These are phyloP conservation scores for Lepus americanus DNA, from an alignment of 2,113 vertebrate species.

Conservation along the genomic window DNA sequence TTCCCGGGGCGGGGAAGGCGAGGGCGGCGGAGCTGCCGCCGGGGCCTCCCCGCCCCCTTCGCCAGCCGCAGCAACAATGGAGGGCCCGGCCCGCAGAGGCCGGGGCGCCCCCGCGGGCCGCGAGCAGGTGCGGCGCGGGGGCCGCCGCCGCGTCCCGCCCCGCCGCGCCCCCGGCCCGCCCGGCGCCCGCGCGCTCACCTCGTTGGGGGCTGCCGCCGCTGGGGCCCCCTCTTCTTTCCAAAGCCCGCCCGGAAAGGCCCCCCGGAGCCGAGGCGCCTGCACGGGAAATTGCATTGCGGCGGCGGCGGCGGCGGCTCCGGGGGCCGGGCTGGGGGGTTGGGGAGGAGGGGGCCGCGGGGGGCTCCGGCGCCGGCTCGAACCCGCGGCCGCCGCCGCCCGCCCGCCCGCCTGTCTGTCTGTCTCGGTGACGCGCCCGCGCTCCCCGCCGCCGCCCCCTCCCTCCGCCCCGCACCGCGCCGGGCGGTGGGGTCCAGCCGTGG, in stretches of 20 bases:
- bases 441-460: constrained; percentile 64
- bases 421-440: constrained; percentile 76
- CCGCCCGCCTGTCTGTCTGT: constrained; percentile 71
- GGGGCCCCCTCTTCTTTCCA: constrained; percentile 32
- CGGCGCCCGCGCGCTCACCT: constrained; percentile 72
- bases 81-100: constrained; percentile 73
- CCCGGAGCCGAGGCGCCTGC: constrained; percentile 61
- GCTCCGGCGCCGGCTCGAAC: constrained; percentile 79
- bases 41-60: constrained; percentile 69
- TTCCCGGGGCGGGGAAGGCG: background rate
- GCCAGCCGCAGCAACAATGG: constrained; percentile 73
- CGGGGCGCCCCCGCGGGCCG: constrained; percentile 35
- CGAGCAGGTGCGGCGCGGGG: background rate
- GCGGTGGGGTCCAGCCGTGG: constrained; percentile 52
- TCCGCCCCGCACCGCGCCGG: constrained; percentile 39
- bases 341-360: constrained; percentile 51
- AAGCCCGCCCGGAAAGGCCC: constrained; percentile 62
- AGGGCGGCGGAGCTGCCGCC: constrained; percentile 19
- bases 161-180: background rate
- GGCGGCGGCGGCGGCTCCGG: constrained; percentile 25
- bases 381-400: constrained; percentile 71
- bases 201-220: constrained; percentile 32
- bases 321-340: constrained; percentile 30
- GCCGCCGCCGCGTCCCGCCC: constrained; percentile 46
- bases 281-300: constrained; percentile 68